These are phyloP conservation scores for Fabriciana adippe DNA, from an alignment of 2,888 invertebrate species.

Conservation along the genomic window DNA sequence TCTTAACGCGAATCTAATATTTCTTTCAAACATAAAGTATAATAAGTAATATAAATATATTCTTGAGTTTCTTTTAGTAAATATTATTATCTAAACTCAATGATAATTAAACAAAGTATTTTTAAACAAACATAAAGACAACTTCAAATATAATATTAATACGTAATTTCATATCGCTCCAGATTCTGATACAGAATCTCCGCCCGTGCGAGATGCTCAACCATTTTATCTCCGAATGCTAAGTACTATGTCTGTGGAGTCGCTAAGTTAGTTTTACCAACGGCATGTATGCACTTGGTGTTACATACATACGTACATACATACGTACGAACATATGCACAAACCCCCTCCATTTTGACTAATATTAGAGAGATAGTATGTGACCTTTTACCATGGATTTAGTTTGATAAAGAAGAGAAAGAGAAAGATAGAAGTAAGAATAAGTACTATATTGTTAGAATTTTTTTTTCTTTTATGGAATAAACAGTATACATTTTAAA, in stretches of 20 bases:
- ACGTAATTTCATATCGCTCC: slow-evolving; percentile 41
- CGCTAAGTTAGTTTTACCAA: slow-evolving; percentile 57
- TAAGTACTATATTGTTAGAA: too few relatives aligned
- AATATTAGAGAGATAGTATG: not conserved
- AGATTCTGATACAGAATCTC: slow-evolving; percentile 61
- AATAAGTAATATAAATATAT: too few relatives aligned
- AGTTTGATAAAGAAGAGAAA: too few relatives aligned
- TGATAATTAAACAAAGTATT: not conserved
- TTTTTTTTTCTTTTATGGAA: too few relatives aligned
- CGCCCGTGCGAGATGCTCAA: slow-evolving; percentile 51
- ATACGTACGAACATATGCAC: not conserved
- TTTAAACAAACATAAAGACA: not conserved
- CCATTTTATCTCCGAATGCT: slow-evolving; percentile 69
- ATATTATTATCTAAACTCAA: too few relatives aligned
- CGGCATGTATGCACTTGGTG: slow-evolving; percentile 13
- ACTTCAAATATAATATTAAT: not conserved
- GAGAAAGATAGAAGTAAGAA: too few relatives aligned
- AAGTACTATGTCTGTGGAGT: slow-evolving; percentile 73
- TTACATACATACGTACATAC: not conserved
- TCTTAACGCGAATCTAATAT: too few relatives aligned
- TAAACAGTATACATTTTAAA: too few relatives aligned
- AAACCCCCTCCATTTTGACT: slow-evolving; percentile 7
- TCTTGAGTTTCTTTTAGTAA: too few relatives aligned
- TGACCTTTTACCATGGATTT: too few relatives aligned
- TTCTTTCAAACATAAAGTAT: too few relatives aligned